Percentiles rank a stretch among this genome's conserved stretches.
Evolutionary conservation across 2,797 vertebrate genomes (phyloP).

Genomic region (Mycteria americana): DNA sequence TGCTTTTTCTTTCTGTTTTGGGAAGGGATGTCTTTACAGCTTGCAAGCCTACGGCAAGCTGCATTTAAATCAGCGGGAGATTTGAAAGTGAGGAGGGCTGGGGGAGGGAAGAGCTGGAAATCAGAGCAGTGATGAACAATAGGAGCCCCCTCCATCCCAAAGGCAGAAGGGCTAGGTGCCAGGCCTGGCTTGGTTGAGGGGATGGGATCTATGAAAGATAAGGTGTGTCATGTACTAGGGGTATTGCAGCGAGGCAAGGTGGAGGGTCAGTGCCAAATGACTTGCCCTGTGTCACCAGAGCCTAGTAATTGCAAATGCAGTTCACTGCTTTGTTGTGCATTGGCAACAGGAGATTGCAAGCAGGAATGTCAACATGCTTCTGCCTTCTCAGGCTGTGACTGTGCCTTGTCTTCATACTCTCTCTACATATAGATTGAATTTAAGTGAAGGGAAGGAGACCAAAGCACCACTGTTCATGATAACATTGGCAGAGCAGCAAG

Average conservation of each 20-base stretch:
- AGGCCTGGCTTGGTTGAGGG: background rate
- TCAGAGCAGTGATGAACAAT: background rate
- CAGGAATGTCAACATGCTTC: background rate
- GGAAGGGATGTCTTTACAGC: background rate
- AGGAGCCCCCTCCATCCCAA: background rate
- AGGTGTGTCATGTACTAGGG: background rate
- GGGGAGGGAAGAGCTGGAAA: background rate
- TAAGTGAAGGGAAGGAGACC: background rate
- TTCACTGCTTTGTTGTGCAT: background rate
- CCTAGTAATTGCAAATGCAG: background rate
- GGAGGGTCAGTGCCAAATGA: background rate
- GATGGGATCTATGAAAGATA: background rate
- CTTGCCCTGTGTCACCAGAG: background rate
- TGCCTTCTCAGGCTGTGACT: background rate
- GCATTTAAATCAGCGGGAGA: background rate
- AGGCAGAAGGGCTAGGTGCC: background rate
- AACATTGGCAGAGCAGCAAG: background rate
- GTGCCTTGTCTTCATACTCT: background rate
- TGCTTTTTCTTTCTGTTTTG: background rate
- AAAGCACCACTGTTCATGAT: background rate
- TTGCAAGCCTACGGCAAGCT: background rate
- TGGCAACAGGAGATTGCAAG: background rate
- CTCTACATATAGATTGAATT: fast-evolving
- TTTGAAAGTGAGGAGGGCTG: background rate
- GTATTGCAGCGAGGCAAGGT: background rate